Evolutionary conservation across 2,113 vertebrate species (phyloP), one percentile per base, ranked within the genome.

Genomic region (Dinomys branickii): DNA sequence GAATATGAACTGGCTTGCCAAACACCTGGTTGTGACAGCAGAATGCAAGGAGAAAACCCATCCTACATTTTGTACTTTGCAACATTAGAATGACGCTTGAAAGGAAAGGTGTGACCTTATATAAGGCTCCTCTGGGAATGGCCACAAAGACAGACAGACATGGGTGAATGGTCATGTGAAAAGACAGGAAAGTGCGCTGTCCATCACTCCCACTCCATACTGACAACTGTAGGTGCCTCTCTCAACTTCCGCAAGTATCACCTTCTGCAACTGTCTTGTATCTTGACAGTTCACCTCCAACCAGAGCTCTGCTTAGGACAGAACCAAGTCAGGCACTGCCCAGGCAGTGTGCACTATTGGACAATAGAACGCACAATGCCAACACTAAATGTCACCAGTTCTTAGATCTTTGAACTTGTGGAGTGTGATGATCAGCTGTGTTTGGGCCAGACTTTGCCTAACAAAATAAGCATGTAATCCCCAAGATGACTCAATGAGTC

Each of bases 1-100:
- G 91, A 98, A 91, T 26, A n/a, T 61, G 35, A 75, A 83, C 30
- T 73, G 77, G 52, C 9, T 94, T n/a, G n/a, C 47, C 9, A 95
- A 75, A 38, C 0, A 2, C 3, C 85, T 47, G 5, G 0, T 38
- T 94, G 96, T 88, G 50, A 77, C 56, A 88, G 26, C 77, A 96
- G 52, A 33, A 69, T 52, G 0, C 61, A 47, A 97, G 95, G 44
- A 41, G 3, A 78, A 94, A 88, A 73, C 22, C 8, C 28, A 20
- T 56, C 2, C 4, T 78, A n/a, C 75, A 84, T 26, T 96, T 95
- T 56, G 0, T 47, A 7, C 24, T 73, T 81, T 50, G 5, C 1
- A 88, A 83, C 82, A 33, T 11, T 67, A 94, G 92, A 94, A 92
- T 38, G 47, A 75, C 56, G 16, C n/a, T 63, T 61, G 30, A n/a